These are phyloP conservation scores for Thaleichthys pacificus DNA, from an alignment of 2,797 vertebrate species.

Conservation along the genomic window DNA sequence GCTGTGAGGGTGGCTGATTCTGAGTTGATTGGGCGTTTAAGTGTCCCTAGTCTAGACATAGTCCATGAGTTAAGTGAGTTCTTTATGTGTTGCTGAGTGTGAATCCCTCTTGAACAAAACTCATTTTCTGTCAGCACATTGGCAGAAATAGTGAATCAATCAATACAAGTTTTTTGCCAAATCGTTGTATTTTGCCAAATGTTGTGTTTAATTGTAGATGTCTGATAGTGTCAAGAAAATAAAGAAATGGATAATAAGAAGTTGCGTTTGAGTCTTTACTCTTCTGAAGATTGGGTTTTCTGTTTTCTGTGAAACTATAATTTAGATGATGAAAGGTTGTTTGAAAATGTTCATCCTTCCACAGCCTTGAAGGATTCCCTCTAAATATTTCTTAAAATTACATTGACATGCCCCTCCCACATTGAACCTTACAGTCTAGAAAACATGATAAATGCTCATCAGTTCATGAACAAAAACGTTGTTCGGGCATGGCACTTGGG, in stretches of 20 bases:
- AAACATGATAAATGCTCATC: neutral
- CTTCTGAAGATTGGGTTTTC: neutral
- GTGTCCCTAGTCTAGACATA: constrained; percentile 42
- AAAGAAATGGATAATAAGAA: constrained; percentile 62
- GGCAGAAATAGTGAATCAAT: constrained; percentile 58
- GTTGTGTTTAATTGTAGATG: constrained; percentile 77
- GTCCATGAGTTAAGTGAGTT: constrained; percentile 43
- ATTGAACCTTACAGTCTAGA: neutral
- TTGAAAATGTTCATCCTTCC: neutral
- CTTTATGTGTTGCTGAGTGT: constrained; percentile 50
- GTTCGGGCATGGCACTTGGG: too few relatives aligned
- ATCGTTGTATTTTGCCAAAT: constrained; percentile 80
- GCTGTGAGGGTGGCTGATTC: constrained; percentile 38
- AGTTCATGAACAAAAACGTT: too few relatives aligned
- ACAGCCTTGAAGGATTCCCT: too few relatives aligned
- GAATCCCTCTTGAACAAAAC: constrained; percentile 44
- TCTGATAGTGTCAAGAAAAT: constrained; percentile 77
- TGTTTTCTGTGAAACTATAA: too few relatives aligned
- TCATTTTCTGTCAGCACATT: constrained; percentile 56
- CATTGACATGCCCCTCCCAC: neutral
- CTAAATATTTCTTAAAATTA: too few relatives aligned
- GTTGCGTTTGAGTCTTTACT: neutral
- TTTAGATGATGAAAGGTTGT: too few relatives aligned
- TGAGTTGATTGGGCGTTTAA: constrained; percentile 36
- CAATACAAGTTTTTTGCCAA: constrained; percentile 68